These are phyloP conservation scores for Microplitis manilae DNA, from an alignment of 2,888 invertebrate genomes.

Conservation along the genomic window DNA sequence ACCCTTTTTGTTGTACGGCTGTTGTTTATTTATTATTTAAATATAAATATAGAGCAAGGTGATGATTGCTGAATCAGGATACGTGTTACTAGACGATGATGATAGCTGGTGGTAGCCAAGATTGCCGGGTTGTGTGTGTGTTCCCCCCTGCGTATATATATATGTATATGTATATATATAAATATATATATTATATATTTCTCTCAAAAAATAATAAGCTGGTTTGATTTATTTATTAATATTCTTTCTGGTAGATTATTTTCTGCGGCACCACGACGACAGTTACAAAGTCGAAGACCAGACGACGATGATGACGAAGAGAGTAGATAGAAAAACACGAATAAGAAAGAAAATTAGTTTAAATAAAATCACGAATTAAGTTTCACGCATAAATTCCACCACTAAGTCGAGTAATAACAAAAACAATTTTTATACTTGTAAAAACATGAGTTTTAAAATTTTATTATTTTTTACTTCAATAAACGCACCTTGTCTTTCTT, in stretches of 20 bases:
- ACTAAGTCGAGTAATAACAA: constrained; percentile 37
- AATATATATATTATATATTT: background rate
- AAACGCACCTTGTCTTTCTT: constrained; percentile 68
- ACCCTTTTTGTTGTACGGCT: constrained; percentile 9
- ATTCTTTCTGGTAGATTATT: background rate
- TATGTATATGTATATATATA: background rate
- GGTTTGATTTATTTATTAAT: background rate
- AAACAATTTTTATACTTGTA: constrained; percentile 32
- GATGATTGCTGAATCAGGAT: constrained; percentile 26
- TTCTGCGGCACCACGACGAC: background rate
- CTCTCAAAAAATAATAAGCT: background rate
- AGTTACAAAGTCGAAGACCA: background rate
- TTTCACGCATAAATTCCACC: constrained; percentile 33
- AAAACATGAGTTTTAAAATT: constrained; percentile 28
- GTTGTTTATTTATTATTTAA: constrained; percentile 19
- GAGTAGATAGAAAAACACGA: constrained; percentile 21
- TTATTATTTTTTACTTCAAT: constrained; percentile 41
- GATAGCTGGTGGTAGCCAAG: constrained; percentile 24
- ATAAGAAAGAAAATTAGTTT: constrained; percentile 5
- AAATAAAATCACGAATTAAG: constrained; percentile 14
- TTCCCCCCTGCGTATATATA: background rate
- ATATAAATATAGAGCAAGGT: background rate
- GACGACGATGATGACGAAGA: constrained; percentile 16
- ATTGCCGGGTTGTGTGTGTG: constrained; percentile 31
- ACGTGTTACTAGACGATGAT: constrained; percentile 29